A percentile compares a stretch with the other conserved stretches of the same genome.
Evolutionary conservation across 2,113 vertebrate genomes (phyloP).

Genomic region (Cyphomyrus plagiostoma): DNA sequence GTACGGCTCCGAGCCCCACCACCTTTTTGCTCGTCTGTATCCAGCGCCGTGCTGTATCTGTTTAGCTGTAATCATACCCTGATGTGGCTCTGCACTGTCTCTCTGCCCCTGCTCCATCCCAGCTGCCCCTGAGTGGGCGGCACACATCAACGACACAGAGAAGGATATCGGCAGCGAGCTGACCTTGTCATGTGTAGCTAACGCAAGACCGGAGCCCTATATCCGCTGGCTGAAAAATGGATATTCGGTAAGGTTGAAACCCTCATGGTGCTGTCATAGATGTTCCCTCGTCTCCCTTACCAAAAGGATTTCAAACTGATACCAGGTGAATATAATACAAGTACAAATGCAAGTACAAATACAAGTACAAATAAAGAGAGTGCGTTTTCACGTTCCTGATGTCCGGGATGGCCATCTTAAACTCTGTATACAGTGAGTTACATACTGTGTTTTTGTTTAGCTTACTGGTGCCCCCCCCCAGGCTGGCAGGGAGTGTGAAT

Average conservation of each 20-base stretch:
- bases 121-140: constrained; percentile 94
- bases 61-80: neutral
- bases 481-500: neutral
- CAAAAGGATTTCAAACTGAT: neutral
- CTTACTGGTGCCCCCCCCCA: neutral
- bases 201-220: constrained; percentile 81
- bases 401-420: neutral
- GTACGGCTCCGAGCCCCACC: constrained; percentile 48
- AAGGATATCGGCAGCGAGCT: constrained; percentile 88
- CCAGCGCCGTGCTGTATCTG: neutral
- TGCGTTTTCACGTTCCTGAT: neutral
- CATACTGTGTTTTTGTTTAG: neutral
- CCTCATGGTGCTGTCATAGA: neutral
- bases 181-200: constrained; percentile 83
- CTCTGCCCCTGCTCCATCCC: constrained; percentile 18
- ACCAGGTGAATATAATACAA: neutral
- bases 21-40: neutral
- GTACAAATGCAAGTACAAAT: too few species aligned
- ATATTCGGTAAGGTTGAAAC: constrained; percentile 62
- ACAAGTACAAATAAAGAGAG: neutral
- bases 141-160: constrained; percentile 93
- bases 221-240: constrained; percentile 95
- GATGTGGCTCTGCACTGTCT: neutral
- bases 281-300: neutral
- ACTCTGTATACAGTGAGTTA: neutral